Percentiles rank a stretch among this genome's conserved stretches.
Conservation (phyloP, 1,140 invertebrate genomes). For the Alviniconcha marisindica region DNA sequence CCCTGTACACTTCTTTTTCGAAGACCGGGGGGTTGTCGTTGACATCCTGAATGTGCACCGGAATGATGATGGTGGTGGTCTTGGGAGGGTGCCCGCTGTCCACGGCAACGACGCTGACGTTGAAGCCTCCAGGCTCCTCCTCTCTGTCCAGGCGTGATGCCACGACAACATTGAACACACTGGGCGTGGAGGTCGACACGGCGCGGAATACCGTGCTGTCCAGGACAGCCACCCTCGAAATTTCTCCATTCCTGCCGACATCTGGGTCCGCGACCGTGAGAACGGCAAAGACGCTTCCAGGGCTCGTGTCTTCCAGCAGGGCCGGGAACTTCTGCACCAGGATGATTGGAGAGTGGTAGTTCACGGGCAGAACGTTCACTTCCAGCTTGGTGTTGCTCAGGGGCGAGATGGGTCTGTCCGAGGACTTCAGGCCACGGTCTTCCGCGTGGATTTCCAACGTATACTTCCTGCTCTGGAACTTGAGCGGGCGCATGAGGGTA, state of each 20-base stretch:
- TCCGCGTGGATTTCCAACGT: slow-evolving; percentile 88
- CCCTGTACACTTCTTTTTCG: slow-evolving; percentile 90
- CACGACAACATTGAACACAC: slow-evolving; percentile 78
- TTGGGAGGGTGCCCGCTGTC: slow-evolving; percentile 88
- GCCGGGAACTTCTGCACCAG: slow-evolving; percentile 85
- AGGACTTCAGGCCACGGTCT: slow-evolving; percentile 85
- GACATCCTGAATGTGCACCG: slow-evolving; percentile 83
- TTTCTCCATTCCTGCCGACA: slow-evolving; percentile 88
- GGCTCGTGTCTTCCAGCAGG: slow-evolving; percentile 83
- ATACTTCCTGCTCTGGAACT: slow-evolving; percentile 76
- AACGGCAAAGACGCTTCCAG: slow-evolving; percentile 84
- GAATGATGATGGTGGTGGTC: slow-evolving; percentile 68
- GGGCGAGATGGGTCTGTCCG: slow-evolving; percentile 74
- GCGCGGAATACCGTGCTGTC: slow-evolving; percentile 85
- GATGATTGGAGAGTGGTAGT: slow-evolving; percentile 91
- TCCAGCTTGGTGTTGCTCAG: slow-evolving; percentile 84
- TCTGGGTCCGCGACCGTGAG: slow-evolving; percentile 90
- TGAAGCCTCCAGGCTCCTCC: slow-evolving; percentile 76
- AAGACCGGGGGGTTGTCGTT: slow-evolving; percentile 94
- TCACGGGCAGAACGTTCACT: slow-evolving; percentile 89
- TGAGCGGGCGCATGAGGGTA: slow-evolving; percentile 87
- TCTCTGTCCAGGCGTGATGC: slow-evolving; percentile 84
- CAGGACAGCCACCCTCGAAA: slow-evolving; percentile 89
- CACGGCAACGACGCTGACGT: slow-evolving; percentile 89
- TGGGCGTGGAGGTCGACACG: slow-evolving; percentile 85